Evolutionary conservation across 35 echinoderm and acorn worm genomes (phyloP).

Genomic region (Strongylocentrotus purpuratus): DNA sequence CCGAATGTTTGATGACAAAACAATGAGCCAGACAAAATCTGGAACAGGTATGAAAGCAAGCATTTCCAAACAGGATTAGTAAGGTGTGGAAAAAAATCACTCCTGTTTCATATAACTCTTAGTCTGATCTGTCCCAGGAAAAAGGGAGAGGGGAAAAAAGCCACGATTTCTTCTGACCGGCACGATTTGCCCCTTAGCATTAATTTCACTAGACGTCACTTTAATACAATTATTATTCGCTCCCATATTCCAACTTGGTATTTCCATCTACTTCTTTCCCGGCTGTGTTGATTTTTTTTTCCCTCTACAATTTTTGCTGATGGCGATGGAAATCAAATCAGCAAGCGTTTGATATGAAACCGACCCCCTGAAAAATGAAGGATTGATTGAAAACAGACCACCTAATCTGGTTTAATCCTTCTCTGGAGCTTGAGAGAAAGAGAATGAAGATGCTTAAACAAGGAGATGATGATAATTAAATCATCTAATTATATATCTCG

Average conservation of each 20-base stretch:
- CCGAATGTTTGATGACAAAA: neutral
- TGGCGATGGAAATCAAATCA: conserved; percentile 9
- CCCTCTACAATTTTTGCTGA: neutral
- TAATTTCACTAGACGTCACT: conserved; percentile 11
- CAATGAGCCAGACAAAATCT: neutral
- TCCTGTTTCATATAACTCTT: neutral
- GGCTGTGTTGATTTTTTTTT: neutral
- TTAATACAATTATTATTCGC: conserved; percentile 14
- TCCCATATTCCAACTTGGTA: neutral
- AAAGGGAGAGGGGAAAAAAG: neutral
- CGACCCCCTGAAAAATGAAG: neutral
- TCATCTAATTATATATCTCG: neutral
- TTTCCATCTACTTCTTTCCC: neutral
- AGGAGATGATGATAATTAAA: neutral
- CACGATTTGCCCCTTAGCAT: neutral
- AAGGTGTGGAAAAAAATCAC: neutral
- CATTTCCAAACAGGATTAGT: neutral
- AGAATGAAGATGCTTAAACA: neutral
- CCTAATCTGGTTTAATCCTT: neutral
- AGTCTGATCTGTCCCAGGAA: neutral
- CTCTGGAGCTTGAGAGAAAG: neutral
- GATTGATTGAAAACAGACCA: neutral
- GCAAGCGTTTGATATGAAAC: conserved; percentile 1
- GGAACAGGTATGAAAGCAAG: conserved; percentile 1
- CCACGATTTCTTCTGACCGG: neutral